A percentile compares a stretch with the other conserved stretches of the same genome.
Conservation (phyloP, 2,888 invertebrate genomes). For the Poecilus cupreus region DNA sequence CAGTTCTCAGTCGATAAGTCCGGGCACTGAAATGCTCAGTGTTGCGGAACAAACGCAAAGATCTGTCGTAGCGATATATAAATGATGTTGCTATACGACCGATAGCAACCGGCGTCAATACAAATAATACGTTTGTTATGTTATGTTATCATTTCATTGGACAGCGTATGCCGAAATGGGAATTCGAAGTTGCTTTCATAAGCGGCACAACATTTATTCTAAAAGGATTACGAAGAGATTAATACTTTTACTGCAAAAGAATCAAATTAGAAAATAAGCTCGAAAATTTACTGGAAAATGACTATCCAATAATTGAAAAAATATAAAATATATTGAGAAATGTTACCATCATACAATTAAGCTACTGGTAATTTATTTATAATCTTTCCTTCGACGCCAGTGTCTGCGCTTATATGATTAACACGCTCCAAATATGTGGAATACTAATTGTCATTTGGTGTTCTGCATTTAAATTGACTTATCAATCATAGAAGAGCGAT, state of each 20-base stretch:
- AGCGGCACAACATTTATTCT: no score
- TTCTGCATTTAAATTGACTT: slow-evolving; percentile 25
- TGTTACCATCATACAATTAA: no score
- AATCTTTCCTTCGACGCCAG: not conserved
- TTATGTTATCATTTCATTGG: slow-evolving; percentile 46
- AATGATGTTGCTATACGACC: slow-evolving; percentile 34
- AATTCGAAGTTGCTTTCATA: no score
- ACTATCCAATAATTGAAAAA: no score
- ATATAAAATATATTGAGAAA: no score
- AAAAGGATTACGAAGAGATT: no score
- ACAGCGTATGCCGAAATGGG: slow-evolving; percentile 27
- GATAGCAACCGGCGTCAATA: slow-evolving; percentile 38
- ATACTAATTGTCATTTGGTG: slow-evolving; percentile 30
- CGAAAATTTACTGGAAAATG: no score
- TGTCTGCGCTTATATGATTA: not conserved
- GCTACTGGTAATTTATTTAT: no score
- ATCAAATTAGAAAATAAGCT: no score
- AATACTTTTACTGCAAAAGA: no score
- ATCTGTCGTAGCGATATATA: slow-evolving; percentile 31
- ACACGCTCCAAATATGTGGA: slow-evolving; percentile 21
- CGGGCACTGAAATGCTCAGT: slow-evolving; percentile 40
- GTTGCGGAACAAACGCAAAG: slow-evolving; percentile 53
- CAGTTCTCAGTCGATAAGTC: slow-evolving; percentile 56
- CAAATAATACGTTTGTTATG: slow-evolving; percentile 36
- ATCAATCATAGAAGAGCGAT: slow-evolving; percentile 15